A percentile compares a stretch with the other conserved stretches of the same genome.
Evolutionary conservation across 30 jellyfish, hydroid and myxozoan species (phyloP).

Genomic region (Aurelia sp.): DNA sequence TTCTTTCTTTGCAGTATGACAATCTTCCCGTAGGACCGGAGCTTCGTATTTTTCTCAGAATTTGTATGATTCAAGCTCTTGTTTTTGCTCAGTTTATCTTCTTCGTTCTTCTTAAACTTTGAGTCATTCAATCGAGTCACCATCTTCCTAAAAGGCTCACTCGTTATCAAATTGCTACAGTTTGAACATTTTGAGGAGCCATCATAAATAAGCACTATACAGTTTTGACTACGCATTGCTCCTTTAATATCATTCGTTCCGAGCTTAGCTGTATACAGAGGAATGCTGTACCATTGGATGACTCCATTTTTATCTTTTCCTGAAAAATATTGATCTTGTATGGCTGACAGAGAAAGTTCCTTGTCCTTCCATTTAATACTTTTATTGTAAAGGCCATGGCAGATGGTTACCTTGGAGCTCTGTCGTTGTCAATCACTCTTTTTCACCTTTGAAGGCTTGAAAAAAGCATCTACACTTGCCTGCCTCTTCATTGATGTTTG

Average conservation of each 20-base stretch:
- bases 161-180: not conserved
- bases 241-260: not conserved
- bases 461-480: not conserved
- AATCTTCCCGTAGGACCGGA: not conserved
- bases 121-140: not conserved
- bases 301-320: constrained; percentile 21
- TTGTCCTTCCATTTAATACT: not conserved
- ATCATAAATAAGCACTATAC: not conserved
- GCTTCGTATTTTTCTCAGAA: not conserved
- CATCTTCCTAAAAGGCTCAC: constrained; percentile 11
- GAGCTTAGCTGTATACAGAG: constrained; percentile 6
- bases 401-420: constrained; percentile 3
- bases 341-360: not conserved
- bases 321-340: constrained; percentile 15
- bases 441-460: constrained; percentile 6
- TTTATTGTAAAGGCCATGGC: constrained; percentile 35
- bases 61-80: not conserved
- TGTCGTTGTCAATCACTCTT: constrained; percentile 12
- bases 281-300: constrained; percentile 23
- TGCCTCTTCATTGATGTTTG: not conserved
- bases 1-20: not conserved
- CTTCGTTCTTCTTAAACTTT: not conserved
- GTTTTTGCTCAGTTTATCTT: not conserved
- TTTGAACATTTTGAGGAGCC: constrained; percentile 8
- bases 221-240: constrained; percentile 16